phyloP scores from a whole-genome alignment of 1,140 invertebrate genomes.

The Pogonus chalceus region DNA sequence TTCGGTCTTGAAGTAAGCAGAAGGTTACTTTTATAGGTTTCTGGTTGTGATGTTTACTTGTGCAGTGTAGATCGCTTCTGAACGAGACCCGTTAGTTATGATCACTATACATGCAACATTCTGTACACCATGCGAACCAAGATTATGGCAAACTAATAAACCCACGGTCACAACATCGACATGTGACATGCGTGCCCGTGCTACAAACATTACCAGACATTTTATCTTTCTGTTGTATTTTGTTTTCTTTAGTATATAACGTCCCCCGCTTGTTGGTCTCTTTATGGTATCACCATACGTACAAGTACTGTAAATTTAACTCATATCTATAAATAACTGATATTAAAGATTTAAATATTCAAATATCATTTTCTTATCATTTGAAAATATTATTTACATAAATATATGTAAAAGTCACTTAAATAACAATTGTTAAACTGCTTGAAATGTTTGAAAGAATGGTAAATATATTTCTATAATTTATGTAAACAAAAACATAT shows the following conservation, averaged over 20 bases:
- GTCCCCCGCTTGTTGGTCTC: neutral
- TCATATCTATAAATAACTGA: no score
- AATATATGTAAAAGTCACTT: neutral
- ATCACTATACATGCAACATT: neutral
- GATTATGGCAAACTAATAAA: constrained; percentile 4
- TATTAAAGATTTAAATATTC: no score
- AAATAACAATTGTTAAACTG: neutral
- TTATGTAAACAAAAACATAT: neutral
- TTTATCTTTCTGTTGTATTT: neutral
- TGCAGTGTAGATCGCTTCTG: no score
- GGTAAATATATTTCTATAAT: neutral
- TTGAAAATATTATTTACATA: neutral
- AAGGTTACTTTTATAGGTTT: no score
- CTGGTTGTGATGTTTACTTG: no score
- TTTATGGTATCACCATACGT: neutral
- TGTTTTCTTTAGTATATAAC: neutral
- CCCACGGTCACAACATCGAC: neutral
- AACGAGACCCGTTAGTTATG: constrained; percentile 5
- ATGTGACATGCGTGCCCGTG: neutral
- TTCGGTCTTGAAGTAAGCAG: no score
- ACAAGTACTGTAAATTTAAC: no score
- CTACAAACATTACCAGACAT: neutral
- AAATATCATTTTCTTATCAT: neutral
- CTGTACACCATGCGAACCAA: neutral
- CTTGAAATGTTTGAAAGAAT: neutral